A percentile compares a stretch with the other conserved stretches of the same genome.
Evolutionary conservation across 23 tunicate genomes (phyloP).

Genomic region (Halocynthia roretzi): DNA sequence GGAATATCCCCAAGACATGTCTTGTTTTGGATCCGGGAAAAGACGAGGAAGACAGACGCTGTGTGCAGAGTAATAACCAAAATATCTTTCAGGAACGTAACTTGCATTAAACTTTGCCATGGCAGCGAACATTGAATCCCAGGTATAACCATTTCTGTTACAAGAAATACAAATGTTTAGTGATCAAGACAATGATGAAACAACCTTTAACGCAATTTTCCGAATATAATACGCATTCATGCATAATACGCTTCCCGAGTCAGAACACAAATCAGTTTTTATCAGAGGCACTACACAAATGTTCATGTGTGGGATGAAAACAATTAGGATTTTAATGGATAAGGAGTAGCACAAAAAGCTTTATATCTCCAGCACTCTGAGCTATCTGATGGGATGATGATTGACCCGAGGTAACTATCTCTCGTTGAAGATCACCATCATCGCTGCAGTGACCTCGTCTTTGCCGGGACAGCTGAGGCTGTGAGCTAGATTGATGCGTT

Average conservation of each 20-base stretch:
- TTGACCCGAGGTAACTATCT: not conserved
- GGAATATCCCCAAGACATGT: constrained; percentile 66
- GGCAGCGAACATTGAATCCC: constrained; percentile 16
- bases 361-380: too few species aligned
- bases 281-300: not conserved
- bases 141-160: constrained; percentile 1
- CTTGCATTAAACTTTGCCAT: constrained; percentile 5
- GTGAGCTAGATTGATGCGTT: too few species aligned
- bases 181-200: not conserved
- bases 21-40: constrained; percentile 44
- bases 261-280: not conserved
- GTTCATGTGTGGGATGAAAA: too few species aligned
- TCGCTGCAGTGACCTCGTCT: not conserved
- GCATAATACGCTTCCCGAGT: not conserved
- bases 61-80: constrained; percentile 85
- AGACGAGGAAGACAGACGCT: constrained; percentile 83
- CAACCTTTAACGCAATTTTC: not conserved
- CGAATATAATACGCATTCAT: not conserved
- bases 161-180: not conserved
- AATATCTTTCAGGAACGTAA: constrained; percentile 21
- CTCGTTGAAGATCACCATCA: too few species aligned
- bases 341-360: too few species aligned
- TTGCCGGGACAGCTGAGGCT: not conserved
- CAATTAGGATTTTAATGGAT: too few species aligned
- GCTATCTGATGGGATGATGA: not conserved